Base-by-base conservation (phyloP, 2,113 vertebrate genomes). In the Cephalopholis sonnerati region DNA sequence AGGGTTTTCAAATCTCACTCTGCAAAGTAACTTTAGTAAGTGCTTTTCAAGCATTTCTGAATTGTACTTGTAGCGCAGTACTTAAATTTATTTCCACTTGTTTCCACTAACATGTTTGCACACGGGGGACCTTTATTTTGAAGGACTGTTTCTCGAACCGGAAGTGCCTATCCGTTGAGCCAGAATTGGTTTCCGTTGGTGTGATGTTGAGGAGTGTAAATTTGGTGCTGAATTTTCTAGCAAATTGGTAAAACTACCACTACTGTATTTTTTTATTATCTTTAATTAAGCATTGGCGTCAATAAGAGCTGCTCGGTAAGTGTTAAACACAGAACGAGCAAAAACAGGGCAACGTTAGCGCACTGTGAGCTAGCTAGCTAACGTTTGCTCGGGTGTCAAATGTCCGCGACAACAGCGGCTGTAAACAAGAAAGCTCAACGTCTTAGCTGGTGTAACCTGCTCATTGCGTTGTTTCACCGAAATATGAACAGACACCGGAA, bases 231-330 rank as follows among this genome's bases (percentile, higher is more conserved):
- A 3, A 63, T 66, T 73, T 83, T 46, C 1, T 0, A 25, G 4
- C 22, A 53, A 5, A n/a, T 51, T 39, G 25, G 54, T 4, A 22
- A 15, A 66, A 44, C 16, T 18, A 3, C 4, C 1, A 1, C 10
- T 9, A 3, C 58, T 69, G 5, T 13, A 3, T 48, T 13, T 50
- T 39, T 61, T 32, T 3, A 27, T 32, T 7, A 24, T 7, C 2
- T 66, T 53, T 15, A 55, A 39, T n/a, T 1, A 27, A 66, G 50
- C 17, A 15, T 4, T 8, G n/a, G 72, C 68, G 64, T 65, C 51
- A 48, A 7, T 7, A 79, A 3, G 57, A 68, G 71, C 76, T 29
- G 51, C 51, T 79, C 73, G 90, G 90, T 91, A 13, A 84, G 91
- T 90, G 63, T 22, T 9, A 55, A 5, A 15, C 2, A 17, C 6